Conservation (phyloP, 1,140 invertebrate species). For the Notospermus geniculatus region DNA sequence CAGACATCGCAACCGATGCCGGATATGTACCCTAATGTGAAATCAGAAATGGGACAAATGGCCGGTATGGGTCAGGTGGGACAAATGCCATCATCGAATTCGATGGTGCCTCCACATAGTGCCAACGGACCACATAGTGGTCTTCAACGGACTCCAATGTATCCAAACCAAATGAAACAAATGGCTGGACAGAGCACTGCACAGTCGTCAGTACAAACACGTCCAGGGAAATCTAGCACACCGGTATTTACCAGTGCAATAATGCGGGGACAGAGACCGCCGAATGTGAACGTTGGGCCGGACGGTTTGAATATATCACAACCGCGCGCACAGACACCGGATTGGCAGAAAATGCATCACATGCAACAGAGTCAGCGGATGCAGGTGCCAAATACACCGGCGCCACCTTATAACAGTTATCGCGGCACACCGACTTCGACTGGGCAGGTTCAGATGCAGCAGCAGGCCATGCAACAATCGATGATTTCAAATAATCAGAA, state of each 20-base stretch:
- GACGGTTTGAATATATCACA: constrained; percentile 57
- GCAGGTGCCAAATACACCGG: background rate
- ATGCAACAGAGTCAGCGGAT: constrained; percentile 4
- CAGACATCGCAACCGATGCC: constrained; percentile 34
- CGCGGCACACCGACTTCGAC: background rate
- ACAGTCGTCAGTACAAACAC: background rate
- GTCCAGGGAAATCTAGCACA: constrained; percentile 18
- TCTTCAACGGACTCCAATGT: background rate
- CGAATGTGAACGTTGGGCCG: constrained; percentile 57
- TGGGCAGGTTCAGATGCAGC: background rate
- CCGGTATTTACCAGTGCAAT: constrained; percentile 50
- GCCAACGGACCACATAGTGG: background rate
- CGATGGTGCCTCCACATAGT: background rate
- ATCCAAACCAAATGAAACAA: background rate
- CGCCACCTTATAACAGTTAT: constrained; percentile 4
- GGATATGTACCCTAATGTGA: constrained; percentile 42
- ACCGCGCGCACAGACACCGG: constrained; percentile 18
- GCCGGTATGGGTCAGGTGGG: background rate
- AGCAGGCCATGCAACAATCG: constrained; percentile 15
- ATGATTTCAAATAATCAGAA: constrained; percentile 5
- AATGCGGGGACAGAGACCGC: constrained; percentile 53
- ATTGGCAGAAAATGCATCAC: constrained; percentile 13
- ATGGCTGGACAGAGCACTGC: background rate
- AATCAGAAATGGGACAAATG: constrained; percentile 5
- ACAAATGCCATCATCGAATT: too few relatives aligned